Base-by-base conservation (phyloP, 2,797 vertebrate species). In the Clarias laeviceps region DNA sequence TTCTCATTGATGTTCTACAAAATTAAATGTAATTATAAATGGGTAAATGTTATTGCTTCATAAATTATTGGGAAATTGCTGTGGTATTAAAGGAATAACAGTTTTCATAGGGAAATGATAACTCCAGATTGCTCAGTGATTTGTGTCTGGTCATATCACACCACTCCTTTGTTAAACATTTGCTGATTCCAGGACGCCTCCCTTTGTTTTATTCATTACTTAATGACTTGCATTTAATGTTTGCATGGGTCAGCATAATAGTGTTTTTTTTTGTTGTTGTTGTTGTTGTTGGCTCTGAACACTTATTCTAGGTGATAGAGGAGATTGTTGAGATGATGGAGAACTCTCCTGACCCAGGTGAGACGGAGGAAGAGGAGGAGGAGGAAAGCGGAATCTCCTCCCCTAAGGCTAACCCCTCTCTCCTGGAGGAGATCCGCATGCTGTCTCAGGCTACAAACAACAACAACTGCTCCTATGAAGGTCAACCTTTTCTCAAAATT, bases 251-350 rank as follows among this genome's bases (percentile, higher is more conserved):
- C n/a, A 20, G 72, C 29, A 56, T 74, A 76, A 29, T 20, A 1
- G n/a, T 54, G 50, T n/a, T 64, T 3, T 45, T 3, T 37, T 0
- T 3, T 6, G 3, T 54, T 66, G n/a, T 24, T 17, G 45, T 29
- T 24, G 3, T 34, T 4, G 37, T 37, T 37, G 37, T 37, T 64
- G 2, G 15, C 14, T 66, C n/a, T n/a, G 14, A 80, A 37, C 24
- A 70, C 12, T 65, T 27, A 79, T 24, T 73, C 32, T 92, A 98
- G 97, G 97, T 98, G 73, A 98, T 98, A 73, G 97, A 98, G 91
- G 97, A 98, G 93, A 97, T 98, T 14, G 97, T 97, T 4, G 97
- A 98, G 91, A 98, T 98, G 97, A 98, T 98, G 97, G 97, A 97
- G 92, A 97, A 98, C 91, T 98, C 97, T 18, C 97, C 97, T 0